Evolutionary conservation across 2,113 vertebrate genomes (phyloP).

Genomic region (Nycticryphes semicollaris): DNA sequence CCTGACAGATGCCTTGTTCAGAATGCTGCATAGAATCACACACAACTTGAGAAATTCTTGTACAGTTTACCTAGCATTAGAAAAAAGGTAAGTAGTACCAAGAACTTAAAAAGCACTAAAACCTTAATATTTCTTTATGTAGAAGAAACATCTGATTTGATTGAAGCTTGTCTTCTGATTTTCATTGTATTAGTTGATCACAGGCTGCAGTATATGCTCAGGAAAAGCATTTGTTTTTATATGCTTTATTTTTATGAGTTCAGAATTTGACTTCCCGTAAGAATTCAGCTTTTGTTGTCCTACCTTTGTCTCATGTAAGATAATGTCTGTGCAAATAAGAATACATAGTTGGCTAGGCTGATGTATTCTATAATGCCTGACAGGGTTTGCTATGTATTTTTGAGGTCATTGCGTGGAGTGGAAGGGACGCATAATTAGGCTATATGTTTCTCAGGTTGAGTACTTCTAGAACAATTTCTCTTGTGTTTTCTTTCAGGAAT

Average conservation of each 20-base stretch:
- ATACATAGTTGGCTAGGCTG: neutral
- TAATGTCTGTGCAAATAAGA: neutral
- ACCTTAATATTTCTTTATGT: neutral
- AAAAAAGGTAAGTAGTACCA: constrained; percentile 83
- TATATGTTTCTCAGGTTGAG: neutral
- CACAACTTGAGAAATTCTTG: constrained; percentile 75
- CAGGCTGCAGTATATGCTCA: neutral
- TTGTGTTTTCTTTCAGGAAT: neutral
- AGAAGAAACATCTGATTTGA: neutral
- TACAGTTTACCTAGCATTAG: constrained; percentile 83
- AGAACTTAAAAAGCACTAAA: neutral
- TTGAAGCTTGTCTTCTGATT: neutral
- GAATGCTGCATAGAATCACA: constrained; percentile 79
- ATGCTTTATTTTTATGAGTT: neutral
- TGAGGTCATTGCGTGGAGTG: neutral
- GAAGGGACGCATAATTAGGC: neutral
- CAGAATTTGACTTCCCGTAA: neutral
- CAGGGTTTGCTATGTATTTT: neutral
- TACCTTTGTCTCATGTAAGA: neutral
- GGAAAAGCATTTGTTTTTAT: neutral
- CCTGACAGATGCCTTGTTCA: constrained; percentile 88
- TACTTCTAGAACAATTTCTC: neutral
- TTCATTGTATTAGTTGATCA: neutral
- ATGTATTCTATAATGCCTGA: neutral
- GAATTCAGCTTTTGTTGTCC: neutral